A percentile compares a stretch with the other conserved stretches of the same genome.
Evolutionary conservation across 35 echinoderm and acorn worm species (phyloP).

Genomic region (Heliocidaris erythrogramma): DNA sequence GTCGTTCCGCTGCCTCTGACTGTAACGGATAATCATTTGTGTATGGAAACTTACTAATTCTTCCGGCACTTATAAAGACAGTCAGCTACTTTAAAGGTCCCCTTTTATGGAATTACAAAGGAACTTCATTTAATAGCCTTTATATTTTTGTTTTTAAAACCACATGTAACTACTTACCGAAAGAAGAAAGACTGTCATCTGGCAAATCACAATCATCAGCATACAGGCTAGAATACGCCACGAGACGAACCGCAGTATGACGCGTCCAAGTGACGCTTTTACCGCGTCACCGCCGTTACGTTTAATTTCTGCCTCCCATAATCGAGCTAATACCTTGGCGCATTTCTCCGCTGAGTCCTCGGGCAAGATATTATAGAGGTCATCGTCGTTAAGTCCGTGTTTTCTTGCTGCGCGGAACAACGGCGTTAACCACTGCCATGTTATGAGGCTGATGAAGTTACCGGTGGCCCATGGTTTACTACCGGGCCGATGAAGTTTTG

Average conservation of each 20-base stretch:
- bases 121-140: too few species aligned
- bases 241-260: slow-evolving; percentile 16
- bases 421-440: not conserved
- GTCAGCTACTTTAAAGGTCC: too few species aligned
- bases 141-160: too few species aligned
- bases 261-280: not conserved
- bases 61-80: too few species aligned
- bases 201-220: not conserved
- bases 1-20: too few species aligned
- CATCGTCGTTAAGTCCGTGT: not conserved
- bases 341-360: not conserved
- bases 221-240: not conserved
- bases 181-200: not conserved
- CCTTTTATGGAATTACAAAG: too few species aligned
- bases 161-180: not conserved
- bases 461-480: not conserved
- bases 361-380: not conserved
- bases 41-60: too few species aligned
- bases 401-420: not conserved
- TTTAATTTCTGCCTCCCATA: slow-evolving; percentile 19
- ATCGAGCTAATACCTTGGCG: not conserved
- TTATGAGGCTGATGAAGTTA: not conserved
- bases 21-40: too few species aligned
- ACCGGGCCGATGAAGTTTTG: not conserved
- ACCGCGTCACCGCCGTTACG: not conserved